Evolutionary conservation across 2,113 vertebrate species (phyloP), one percentile per base, ranked within the genome.

Genomic region (Notarius lentiginosus): DNA sequence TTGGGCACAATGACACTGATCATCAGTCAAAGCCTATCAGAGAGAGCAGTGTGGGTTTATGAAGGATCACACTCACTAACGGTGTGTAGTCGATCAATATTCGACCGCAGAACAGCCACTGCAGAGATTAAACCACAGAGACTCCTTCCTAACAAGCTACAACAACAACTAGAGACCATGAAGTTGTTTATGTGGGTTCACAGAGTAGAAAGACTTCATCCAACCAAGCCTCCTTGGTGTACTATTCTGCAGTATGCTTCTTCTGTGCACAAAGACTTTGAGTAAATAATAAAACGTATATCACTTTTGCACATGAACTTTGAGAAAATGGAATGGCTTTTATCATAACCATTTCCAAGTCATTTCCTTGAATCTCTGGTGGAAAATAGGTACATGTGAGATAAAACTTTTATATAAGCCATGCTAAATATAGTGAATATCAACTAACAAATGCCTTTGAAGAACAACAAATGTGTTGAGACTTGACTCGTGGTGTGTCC

Each of bases 1-100:
- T 77, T 47, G 88, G 75, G 86, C 70, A 84, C 84, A 80, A 87
- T 80, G 86, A 89, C 88, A 87, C 88, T 70, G 85, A 79, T 90
- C 86, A 89, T 90, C 73, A 87, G 83, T 86, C 79, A 84, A 79
- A 51, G 72, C 65, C 49, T 84, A 76, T 81, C 84, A 90, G 66
- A 77, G 58, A 68, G 68, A 56, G 34, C 66, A 76, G 47, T 76
- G 20, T 56, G 80, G 82, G 70, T 66, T 72, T 61, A 82, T 66
- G 58, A 68, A 82, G 49, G 86, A 56, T 83, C 86, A 76, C 86
- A 47, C 72, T 87, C 12, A 79, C 72, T 83, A 41, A 83, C 61
- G 60, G 11, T 51, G 60, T 65, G 27, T 30, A 73, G 61, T 79
- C 86, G 14, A 83, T 75, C 70, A 27, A 66, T 51, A 83, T n/a